phyloP scores from a whole-genome alignment of 2,113 vertebrate genomes.

The Chionis minor region DNA sequence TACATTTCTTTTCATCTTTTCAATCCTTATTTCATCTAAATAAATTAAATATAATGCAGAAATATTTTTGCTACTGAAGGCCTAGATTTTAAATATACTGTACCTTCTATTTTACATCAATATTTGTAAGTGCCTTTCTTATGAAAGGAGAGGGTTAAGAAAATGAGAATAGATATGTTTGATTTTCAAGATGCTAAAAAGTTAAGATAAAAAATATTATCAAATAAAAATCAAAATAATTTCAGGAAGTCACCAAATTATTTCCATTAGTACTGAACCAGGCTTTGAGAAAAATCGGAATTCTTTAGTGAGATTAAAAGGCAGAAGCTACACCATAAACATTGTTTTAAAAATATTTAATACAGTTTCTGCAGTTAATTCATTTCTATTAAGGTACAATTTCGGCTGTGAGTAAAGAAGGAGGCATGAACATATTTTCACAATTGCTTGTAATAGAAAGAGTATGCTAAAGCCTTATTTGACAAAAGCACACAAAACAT shows the following conservation, averaged over 20 bases:
- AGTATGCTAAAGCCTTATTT: not conserved
- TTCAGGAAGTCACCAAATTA: not conserved
- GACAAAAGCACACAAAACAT: not conserved
- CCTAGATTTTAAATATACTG: not conserved
- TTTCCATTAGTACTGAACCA: not conserved
- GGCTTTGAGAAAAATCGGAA: not conserved
- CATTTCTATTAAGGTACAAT: not conserved
- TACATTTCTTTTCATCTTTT: not conserved
- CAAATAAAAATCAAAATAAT: not conserved
- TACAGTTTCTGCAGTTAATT: not conserved
- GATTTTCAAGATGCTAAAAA: constrained; percentile 50
- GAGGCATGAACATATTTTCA: not conserved
- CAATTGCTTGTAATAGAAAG: not conserved
- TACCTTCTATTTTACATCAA: not conserved
- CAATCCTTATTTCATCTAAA: not conserved
- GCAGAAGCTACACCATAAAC: not conserved
- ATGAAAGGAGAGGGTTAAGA: constrained; percentile 21
- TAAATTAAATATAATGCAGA: not conserved
- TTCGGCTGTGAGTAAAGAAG: not conserved
- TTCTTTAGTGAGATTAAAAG: not conserved
- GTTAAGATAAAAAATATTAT: not conserved
- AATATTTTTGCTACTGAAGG: not conserved
- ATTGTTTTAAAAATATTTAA: not conserved
- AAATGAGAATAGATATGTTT: not conserved
- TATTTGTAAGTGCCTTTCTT: constrained; percentile 17